Percentiles rank a stretch among this genome's conserved stretches.
phyloP scores from a whole-genome alignment of 1,140 invertebrate genomes.

The Bombus affinis region DNA sequence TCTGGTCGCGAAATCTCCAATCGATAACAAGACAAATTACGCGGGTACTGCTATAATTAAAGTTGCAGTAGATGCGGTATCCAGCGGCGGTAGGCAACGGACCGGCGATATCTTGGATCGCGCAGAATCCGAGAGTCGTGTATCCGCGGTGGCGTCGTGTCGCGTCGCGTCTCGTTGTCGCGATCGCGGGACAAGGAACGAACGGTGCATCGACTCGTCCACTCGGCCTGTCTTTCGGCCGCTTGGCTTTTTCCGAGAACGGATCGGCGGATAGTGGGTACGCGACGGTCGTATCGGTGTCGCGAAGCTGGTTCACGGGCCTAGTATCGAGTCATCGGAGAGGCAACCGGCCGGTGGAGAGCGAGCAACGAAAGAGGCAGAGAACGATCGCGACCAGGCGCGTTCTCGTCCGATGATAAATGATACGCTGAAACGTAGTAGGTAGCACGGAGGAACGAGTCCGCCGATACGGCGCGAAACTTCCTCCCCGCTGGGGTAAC shows the following conservation, averaged over 20 bases:
- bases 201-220: neutral
- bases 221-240: neutral
- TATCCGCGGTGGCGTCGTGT: neutral
- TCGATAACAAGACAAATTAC: conserved; percentile 56
- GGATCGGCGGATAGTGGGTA: conserved; percentile 16
- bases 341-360: neutral
- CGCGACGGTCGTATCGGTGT: conserved; percentile 56
- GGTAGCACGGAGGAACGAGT: conserved; percentile 40
- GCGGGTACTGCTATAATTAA: conserved; percentile 42
- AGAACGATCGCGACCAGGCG: neutral
- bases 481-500: conserved; percentile 67
- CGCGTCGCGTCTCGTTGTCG: neutral
- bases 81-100: conserved; percentile 6
- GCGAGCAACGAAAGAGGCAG: neutral
- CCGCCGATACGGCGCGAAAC: conserved; percentile 72
- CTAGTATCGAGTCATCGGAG: conserved; percentile 57
- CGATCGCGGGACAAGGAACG: neutral
- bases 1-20: conserved; percentile 38
- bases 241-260: neutral
- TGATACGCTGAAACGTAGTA: conserved; percentile 63
- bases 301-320: conserved; percentile 30
- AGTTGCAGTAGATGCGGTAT: conserved; percentile 21
- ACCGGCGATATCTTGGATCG: conserved; percentile 40
- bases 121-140: conserved; percentile 28
- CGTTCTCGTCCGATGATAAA: conserved; percentile 62